A percentile compares a stretch with the other conserved stretches of the same genome.
phyloP scores from a whole-genome alignment of 2,797 vertebrate species.

The Selene dorsalis region DNA sequence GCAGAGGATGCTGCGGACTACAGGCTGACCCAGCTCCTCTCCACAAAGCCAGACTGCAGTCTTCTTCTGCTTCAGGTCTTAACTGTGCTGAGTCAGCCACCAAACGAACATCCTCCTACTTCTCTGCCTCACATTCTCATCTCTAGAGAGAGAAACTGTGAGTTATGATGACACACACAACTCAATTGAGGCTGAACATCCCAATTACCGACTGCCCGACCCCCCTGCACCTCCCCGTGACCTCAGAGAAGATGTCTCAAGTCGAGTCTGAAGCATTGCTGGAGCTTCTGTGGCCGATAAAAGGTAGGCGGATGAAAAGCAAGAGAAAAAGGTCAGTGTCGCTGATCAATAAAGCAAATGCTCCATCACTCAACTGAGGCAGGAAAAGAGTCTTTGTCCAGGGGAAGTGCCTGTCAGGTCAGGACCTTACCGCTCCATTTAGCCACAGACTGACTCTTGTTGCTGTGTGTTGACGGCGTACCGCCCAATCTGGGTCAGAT shows the following conservation, averaged over 20 bases:
- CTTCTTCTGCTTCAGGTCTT: constrained; percentile 8
- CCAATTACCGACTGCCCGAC: constrained; percentile 12
- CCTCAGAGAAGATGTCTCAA: constrained; percentile 13
- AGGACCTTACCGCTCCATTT: constrained; percentile 37
- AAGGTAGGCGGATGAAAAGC: constrained; percentile 1
- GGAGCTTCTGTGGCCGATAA: neutral
- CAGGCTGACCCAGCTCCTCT: constrained; percentile 10
- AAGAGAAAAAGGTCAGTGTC: constrained; percentile 44
- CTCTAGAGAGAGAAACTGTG: constrained; percentile 27
- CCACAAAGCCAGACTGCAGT: constrained; percentile 21
- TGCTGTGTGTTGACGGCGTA: constrained; percentile 16
- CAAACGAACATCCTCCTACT: constrained; percentile 63
- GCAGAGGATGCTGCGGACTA: neutral
- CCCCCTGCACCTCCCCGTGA: neutral
- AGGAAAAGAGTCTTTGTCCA: constrained; percentile 47
- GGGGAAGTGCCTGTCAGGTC: constrained; percentile 52
- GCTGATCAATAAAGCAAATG: constrained; percentile 57
- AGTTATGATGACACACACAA: constrained; percentile 35
- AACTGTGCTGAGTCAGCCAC: constrained; percentile 49
- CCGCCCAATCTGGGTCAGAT: constrained; percentile 45
- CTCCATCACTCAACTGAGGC: constrained; percentile 44
- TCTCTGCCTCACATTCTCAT: constrained; percentile 53
- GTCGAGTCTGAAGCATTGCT: neutral
- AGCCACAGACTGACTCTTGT: constrained; percentile 41
- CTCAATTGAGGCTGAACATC: neutral